A percentile compares a stretch with the other conserved stretches of the same genome.
Conservation (phyloP, 2,888 invertebrate genomes). For the Mimachlamys varia region DNA sequence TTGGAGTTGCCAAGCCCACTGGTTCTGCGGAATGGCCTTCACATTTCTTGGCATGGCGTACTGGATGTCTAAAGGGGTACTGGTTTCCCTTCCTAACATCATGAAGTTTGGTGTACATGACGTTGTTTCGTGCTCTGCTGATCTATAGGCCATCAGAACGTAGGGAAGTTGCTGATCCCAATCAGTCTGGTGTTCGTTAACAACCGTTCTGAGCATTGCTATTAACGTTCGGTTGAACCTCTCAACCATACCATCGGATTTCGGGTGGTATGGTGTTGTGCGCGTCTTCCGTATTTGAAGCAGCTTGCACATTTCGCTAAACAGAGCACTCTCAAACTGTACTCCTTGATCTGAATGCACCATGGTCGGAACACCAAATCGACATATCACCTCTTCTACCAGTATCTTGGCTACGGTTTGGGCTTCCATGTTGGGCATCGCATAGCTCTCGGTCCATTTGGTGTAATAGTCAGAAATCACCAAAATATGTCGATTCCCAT, state of each 20-base stretch:
- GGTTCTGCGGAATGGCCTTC: too few relatives aligned
- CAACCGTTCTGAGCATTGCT: background rate
- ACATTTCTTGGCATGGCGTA: too few relatives aligned
- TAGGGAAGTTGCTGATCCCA: background rate
- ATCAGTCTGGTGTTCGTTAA: background rate
- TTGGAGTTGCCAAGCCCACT: too few relatives aligned
- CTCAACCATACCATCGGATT: background rate
- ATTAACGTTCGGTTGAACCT: background rate
- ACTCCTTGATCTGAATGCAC: constrained; percentile 53
- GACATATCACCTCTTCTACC: too few relatives aligned
- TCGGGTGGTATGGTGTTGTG: background rate
- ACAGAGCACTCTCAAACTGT: constrained; percentile 47
- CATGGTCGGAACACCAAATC: too few relatives aligned
- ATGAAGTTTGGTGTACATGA: too few relatives aligned
- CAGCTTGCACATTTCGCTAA: constrained; percentile 27
- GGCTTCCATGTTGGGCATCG: too few relatives aligned
- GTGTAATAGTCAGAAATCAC: too few relatives aligned
- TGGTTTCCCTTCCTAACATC: background rate
- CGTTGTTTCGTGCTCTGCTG: too few relatives aligned
- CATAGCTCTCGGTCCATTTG: too few relatives aligned
- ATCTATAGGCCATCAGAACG: background rate
- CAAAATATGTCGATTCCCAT: too few relatives aligned
- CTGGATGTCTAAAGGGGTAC: too few relatives aligned
- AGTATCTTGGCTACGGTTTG: background rate
- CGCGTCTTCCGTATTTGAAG: background rate